Evolutionary conservation across 2,113 vertebrate species (phyloP).

Genomic region (Diglossa brunneiventris): DNA sequence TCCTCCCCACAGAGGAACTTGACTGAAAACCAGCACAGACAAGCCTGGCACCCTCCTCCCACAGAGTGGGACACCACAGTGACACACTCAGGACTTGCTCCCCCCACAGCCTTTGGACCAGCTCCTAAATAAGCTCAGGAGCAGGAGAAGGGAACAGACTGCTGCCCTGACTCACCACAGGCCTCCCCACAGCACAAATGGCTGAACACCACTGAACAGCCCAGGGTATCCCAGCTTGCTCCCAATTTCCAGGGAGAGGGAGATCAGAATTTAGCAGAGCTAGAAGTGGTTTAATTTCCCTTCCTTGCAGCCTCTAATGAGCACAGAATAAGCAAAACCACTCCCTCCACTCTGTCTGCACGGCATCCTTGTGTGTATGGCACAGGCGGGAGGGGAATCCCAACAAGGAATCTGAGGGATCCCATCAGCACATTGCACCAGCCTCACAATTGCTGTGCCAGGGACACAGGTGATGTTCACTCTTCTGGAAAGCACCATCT

Average conservation of each 20-base stretch:
- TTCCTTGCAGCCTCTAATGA: background rate
- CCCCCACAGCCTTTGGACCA: background rate
- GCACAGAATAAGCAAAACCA: background rate
- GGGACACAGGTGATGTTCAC: background rate
- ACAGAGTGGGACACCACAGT: background rate
- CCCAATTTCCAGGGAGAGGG: background rate
- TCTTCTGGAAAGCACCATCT: background rate
- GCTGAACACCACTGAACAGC: background rate
- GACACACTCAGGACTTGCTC: background rate
- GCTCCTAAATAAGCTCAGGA: background rate
- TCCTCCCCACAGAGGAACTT: background rate
- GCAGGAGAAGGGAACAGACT: background rate
- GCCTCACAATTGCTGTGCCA: background rate
- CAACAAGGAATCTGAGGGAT: background rate
- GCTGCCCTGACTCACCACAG: background rate
- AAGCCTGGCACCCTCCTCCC: background rate
- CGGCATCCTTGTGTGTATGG: accelerated
- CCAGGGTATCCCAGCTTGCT: accelerated
- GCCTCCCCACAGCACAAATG: background rate
- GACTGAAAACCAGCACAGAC: background rate
- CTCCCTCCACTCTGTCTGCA: background rate
- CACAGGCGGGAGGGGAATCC: background rate
- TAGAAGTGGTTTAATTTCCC: background rate
- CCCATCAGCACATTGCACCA: background rate
- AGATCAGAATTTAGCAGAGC: background rate